Evolutionary conservation across 2,113 vertebrate species (phyloP), one percentile per base, ranked within the genome.

Genomic region (Tyto alba): DNA sequence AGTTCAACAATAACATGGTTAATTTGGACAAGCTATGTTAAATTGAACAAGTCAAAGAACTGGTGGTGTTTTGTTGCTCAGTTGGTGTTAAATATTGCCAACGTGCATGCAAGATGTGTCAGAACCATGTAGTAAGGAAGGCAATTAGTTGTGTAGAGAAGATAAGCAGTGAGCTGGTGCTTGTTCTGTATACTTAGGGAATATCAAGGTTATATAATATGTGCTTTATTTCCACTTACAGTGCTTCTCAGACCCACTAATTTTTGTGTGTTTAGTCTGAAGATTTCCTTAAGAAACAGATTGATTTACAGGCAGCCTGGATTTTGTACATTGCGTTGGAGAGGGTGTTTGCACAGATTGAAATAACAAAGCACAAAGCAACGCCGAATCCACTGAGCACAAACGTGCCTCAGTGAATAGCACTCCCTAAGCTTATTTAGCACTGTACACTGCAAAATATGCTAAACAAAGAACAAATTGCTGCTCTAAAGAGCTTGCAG

Each of bases 381-480:
- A 27, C 0, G 6, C 69, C 6, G 41, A 38, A 87, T 60, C 32
- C 59, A 21, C 57, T 16, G 57, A 57, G 89, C 77, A 83, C 74
- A 91, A 94, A 72, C 83, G 75, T 34, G 77, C 86, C 86, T 82
- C 60, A 29, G 72, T 87, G 93, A 85, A 82, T 55, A 88, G 67
- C 87, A 26, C 55, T 91, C 73, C 67, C 77, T 93, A 77, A 87
- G 85, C 90, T 93, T 93, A 75, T 90, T 91, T 93, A 95, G 92
- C 62, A 43, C 84, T 66, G 47, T 30, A 2, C 26, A 13, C 81
- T 63, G 74, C 75, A 92, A 91, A 96, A 96, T 71, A 77, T 15
- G 1, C 84, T 89, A 92, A 95, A 95, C 88, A 94, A 94, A 91
- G 86, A 94, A 38, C 93, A 96, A 97, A 91, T 73, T 79, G 71